Evolutionary conservation across 1,140 invertebrate genomes (phyloP), one percentile per base, ranked within the genome.

Genomic region (Nephila pilipes): DNA sequence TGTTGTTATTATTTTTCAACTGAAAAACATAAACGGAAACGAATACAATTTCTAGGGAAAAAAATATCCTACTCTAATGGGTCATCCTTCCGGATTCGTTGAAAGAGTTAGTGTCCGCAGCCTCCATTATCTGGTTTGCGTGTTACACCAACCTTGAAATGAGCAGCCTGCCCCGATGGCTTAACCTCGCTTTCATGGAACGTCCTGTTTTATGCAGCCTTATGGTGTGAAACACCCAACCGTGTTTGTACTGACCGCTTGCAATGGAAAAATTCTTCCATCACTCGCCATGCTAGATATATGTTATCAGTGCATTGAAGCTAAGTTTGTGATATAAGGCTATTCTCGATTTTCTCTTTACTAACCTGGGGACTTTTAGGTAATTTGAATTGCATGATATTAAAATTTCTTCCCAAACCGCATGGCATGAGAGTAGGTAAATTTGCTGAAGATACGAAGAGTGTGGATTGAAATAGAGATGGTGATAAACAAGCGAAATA

Each of bases 131-230:
- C 14, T 85, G 54, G 80, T 36, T 85, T 75, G 60, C 81, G 81
- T 92, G 90, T 85, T 55, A 32, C 18, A 55, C 57, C 90, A 92
- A 92, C 90, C 90, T 92, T 92, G 90, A 92, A 92, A 92, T 36
- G 89, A 46, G 60, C 60, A 54, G 38, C 32, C 65, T 55, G 58
- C 12, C 85, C 60, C 69, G 14, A 81, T 57, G 69, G 79, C 14
- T 81, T 88, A 54, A 81, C 55, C 75, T 90, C 79, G 55, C 89
- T 90, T 90, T 90, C 79, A 81, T 25, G 57, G 55, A 32, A 90
- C 85, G 83, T 58, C 57, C 83, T 57, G 83, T 36, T 58, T 22
- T n/a, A n/a, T 20, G 6, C 1, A 25, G 46, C 46, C 12, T n/a
- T 83, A 1, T 54, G 69, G 29, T 32, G 69, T 75, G 69, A 32